A percentile compares a stretch with the other conserved stretches of the same genome.
Conservation (phyloP, 2,113 vertebrate species). For the Vulpes lagopus region DNA sequence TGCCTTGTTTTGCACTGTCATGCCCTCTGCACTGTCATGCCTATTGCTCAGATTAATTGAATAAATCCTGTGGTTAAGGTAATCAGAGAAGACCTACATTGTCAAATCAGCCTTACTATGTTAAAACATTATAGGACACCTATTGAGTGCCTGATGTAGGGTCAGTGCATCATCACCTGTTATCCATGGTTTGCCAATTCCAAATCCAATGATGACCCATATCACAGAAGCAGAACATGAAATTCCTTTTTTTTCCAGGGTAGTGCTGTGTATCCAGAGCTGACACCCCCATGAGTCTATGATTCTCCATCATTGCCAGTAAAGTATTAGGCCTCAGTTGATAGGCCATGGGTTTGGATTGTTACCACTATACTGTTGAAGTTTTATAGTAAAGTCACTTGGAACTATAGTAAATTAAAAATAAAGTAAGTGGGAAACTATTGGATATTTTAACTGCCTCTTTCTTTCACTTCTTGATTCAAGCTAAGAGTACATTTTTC, state of each 20-base stretch:
- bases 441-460: conserved; percentile 12
- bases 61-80: background rate
- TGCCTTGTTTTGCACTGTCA: background rate
- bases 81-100: background rate
- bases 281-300: background rate
- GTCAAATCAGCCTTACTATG: background rate
- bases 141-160: background rate
- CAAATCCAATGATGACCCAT: background rate
- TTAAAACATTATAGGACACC: background rate
- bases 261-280: background rate
- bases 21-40: background rate
- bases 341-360: background rate
- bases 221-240: background rate
- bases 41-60: background rate
- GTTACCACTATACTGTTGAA: background rate
- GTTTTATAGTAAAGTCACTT: background rate
- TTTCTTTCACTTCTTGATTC: conserved; percentile 16
- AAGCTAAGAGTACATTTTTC: conserved; percentile 38
- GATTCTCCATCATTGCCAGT: background rate
- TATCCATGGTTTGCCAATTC: background rate
- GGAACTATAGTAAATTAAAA: conserved; percentile 21
- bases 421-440: background rate
- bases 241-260: background rate
- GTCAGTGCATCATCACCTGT: background rate
- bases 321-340: no score